Evolutionary conservation across 2,113 vertebrate species (phyloP).

Genomic region (Acanthochromis polyacanthus): DNA sequence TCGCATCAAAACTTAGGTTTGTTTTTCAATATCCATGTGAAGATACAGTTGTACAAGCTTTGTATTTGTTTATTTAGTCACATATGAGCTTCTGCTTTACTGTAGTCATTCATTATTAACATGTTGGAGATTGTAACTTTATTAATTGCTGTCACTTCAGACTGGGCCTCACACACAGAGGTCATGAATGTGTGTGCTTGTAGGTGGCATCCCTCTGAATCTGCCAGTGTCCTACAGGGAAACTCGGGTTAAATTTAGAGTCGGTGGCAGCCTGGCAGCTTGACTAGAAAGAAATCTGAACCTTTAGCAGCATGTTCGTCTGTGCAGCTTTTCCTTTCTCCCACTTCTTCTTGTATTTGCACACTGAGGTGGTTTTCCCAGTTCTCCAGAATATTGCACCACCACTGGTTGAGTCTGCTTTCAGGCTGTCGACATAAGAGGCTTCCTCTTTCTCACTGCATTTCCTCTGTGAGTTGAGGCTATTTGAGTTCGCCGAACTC

Average conservation of each 20-base stretch:
- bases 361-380: too few species aligned
- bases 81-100: too few species aligned
- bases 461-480: conserved; percentile 30
- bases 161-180: background rate
- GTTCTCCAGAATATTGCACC: background rate
- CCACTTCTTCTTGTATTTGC: background rate
- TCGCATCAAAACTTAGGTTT: too few species aligned
- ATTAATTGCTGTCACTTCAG: conserved; percentile 11
- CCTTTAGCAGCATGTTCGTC: background rate
- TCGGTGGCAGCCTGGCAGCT: background rate
- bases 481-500: conserved; percentile 47
- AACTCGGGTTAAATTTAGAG: conserved; percentile 57
- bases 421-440: conserved; percentile 15
- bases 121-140: background rate
- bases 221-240: conserved; percentile 5
- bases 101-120: background rate
- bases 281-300: conserved; percentile 16
- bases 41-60: too few species aligned
- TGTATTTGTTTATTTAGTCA: too few species aligned
- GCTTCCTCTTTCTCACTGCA: conserved; percentile 44
- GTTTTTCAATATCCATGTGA: too few species aligned
- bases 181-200: background rate
- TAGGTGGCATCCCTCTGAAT: conserved; percentile 2
- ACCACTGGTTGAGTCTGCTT: background rate
- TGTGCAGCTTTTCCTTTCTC: background rate